These are phyloP conservation scores for Coleophora deauratella DNA, from an alignment of 2,888 invertebrate species.

Conservation along the genomic window DNA sequence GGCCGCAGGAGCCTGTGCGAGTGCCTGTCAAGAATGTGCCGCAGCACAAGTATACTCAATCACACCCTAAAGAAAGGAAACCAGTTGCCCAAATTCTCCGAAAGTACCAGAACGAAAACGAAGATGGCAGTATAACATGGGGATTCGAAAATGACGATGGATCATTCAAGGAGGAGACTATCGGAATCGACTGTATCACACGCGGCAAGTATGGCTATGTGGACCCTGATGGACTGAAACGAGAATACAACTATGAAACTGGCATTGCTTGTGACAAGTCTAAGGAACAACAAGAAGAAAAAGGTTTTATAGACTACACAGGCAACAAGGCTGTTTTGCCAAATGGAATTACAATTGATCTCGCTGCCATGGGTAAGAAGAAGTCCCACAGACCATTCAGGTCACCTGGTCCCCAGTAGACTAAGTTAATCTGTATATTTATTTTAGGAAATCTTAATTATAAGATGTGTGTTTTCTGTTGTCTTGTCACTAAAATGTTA, in stretches of 20 bases:
- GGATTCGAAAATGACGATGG: slow-evolving; percentile 92
- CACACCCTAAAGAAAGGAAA: slow-evolving; percentile 70
- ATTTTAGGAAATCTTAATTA: slow-evolving; percentile 56
- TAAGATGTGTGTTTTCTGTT: slow-evolving; percentile 50
- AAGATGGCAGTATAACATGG: slow-evolving; percentile 89
- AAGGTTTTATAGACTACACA: slow-evolving; percentile 82
- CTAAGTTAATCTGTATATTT: slow-evolving; percentile 48
- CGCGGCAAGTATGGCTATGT: slow-evolving; percentile 89
- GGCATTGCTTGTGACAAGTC: slow-evolving; percentile 81
- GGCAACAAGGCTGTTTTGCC: slow-evolving; percentile 82
- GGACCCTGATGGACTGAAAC: slow-evolving; percentile 86
- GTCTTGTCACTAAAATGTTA: slow-evolving; percentile 37
- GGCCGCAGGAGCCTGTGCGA: slow-evolving; percentile 52
- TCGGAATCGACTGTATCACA: slow-evolving; percentile 84
- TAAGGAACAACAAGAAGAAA: slow-evolving; percentile 69
- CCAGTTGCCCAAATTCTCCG: slow-evolving; percentile 82
- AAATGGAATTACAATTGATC: slow-evolving; percentile 81
- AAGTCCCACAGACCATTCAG: slow-evolving; percentile 80
- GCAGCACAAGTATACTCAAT: slow-evolving; percentile 57
- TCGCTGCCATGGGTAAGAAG: slow-evolving; percentile 81
- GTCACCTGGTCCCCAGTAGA: slow-evolving; percentile 64
- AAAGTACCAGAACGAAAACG: slow-evolving; percentile 85
- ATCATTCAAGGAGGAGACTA: slow-evolving; percentile 88
- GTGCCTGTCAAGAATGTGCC: slow-evolving; percentile 46
- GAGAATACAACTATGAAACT: slow-evolving; percentile 88